These are phyloP conservation scores for Papilio glaucus DNA, from an alignment of 1,140 invertebrate genomes.

Conservation along the genomic window DNA sequence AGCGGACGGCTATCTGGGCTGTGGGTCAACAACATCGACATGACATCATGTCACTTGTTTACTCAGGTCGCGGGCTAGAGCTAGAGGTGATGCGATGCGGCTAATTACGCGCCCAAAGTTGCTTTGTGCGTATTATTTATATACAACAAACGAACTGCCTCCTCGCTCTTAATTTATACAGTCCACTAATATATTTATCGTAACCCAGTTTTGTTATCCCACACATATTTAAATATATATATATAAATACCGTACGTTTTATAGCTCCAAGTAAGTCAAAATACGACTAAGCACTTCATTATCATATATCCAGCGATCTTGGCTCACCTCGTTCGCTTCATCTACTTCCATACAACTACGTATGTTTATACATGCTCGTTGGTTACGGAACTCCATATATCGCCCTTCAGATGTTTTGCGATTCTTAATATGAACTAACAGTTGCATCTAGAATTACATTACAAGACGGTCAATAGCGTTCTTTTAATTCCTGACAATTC, in stretches of 20 bases:
- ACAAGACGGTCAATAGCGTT: no score
- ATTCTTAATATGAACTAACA: no score
- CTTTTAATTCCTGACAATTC: no score
- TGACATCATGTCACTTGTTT: conserved; percentile 78
- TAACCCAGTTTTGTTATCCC: conserved; percentile 11
- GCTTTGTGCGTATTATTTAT: conserved; percentile 57
- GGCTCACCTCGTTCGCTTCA: no score
- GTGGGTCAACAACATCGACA: conserved; percentile 78
- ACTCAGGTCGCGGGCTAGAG: conserved; percentile 63
- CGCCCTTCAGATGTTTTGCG: no score
- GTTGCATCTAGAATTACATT: no score
- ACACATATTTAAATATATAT: neutral
- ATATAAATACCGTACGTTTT: neutral
- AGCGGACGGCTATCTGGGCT: conserved; percentile 43
- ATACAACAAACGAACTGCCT: conserved; percentile 21
- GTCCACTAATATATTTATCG: neutral
- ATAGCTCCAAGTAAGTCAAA: neutral
- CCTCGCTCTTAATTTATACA: conserved; percentile 3
- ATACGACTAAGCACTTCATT: neutral
- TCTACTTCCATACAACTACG: no score
- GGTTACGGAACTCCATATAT: no score
- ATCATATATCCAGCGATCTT: no score
- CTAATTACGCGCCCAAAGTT: conserved; percentile 62
- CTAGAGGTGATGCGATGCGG: no score
- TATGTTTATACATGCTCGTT: no score